These are phyloP conservation scores for Hydrozoanthus tunicans DNA, from an alignment of 64 coral and sea anemone species.

Conservation along the genomic window DNA sequence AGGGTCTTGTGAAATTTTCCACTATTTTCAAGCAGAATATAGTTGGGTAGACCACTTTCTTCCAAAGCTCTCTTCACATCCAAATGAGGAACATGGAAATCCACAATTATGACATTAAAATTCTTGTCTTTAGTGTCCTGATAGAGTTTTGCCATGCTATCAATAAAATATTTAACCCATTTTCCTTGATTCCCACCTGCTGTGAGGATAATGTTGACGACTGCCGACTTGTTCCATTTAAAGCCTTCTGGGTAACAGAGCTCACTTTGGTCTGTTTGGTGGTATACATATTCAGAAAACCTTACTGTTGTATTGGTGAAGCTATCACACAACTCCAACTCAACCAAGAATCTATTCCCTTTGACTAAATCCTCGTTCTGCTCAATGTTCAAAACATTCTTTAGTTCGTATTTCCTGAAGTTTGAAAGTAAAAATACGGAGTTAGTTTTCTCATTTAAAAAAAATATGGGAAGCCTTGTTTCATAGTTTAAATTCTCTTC, in stretches of 20 bases:
- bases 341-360: conserved; percentile 73
- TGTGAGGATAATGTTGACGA: conserved; percentile 64
- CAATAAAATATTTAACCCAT: conserved; percentile 83
- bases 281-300: conserved; percentile 89
- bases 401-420: conserved; percentile 63
- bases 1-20: conserved; percentile 65
- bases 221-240: conserved; percentile 71
- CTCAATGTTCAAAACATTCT: conserved; percentile 72
- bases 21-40: conserved; percentile 32
- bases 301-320: conserved; percentile 26
- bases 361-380: conserved; percentile 57
- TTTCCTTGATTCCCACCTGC: conserved; percentile 75
- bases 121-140: conserved; percentile 63
- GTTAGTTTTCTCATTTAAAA: too few relatives aligned
- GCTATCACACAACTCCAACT: conserved; percentile 61
- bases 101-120: conserved; percentile 76
- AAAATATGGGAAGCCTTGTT: too few relatives aligned
- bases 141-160: conserved; percentile 73
- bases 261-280: neutral
- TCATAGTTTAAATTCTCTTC: too few relatives aligned
- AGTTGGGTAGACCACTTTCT: conserved; percentile 65
- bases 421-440: neutral
- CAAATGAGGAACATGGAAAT: conserved; percentile 72
- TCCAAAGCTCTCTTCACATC: conserved; percentile 70
- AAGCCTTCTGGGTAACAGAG: conserved; percentile 78